phyloP scores from a whole-genome alignment of 1,140 invertebrate genomes.

The Arctopsyche grandis region DNA sequence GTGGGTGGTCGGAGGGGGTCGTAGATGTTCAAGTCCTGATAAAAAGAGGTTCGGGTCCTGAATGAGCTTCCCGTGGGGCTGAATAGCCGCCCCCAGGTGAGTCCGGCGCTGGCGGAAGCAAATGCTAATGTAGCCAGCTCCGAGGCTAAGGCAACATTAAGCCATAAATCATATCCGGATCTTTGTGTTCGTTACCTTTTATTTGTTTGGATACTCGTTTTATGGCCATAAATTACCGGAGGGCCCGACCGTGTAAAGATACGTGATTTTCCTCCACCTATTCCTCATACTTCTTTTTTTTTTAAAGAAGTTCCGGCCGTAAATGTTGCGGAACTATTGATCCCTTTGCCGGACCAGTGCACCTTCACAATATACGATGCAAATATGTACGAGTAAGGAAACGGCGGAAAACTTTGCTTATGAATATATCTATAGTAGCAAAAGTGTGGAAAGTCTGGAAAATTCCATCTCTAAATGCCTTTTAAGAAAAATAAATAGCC shows the following conservation, averaged over 20 bases:
- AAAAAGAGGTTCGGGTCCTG: slow-evolving; percentile 28
- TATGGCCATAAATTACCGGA: slow-evolving; percentile 51
- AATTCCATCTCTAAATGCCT: too few species aligned
- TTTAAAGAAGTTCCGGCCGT: slow-evolving; percentile 31
- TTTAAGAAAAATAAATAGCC: too few species aligned
- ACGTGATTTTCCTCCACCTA: slow-evolving; percentile 27
- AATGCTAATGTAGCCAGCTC: slow-evolving; percentile 52
- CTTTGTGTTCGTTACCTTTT: slow-evolving; percentile 54
- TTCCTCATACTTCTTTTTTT: neutral
- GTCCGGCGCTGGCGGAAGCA: slow-evolving; percentile 45
- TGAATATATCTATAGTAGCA: too few species aligned
- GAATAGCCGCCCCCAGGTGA: slow-evolving; percentile 27
- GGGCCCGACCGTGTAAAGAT: slow-evolving; percentile 35
- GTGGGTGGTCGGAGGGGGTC: neutral
- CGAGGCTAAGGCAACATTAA: slow-evolving; percentile 50
- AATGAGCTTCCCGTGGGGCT: slow-evolving; percentile 10
- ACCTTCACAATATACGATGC: slow-evolving; percentile 10
- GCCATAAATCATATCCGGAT: slow-evolving; percentile 55
- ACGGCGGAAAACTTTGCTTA: neutral
- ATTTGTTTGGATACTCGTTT: slow-evolving; percentile 55
- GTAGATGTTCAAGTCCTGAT: slow-evolving; percentile 13
- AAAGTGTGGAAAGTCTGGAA: too few species aligned
- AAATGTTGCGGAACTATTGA: slow-evolving; percentile 30
- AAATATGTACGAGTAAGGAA: neutral
- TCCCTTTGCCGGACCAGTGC: slow-evolving; percentile 22